Conservation (phyloP, 2,113 vertebrate genomes). For the Tor tambroides region DNA sequence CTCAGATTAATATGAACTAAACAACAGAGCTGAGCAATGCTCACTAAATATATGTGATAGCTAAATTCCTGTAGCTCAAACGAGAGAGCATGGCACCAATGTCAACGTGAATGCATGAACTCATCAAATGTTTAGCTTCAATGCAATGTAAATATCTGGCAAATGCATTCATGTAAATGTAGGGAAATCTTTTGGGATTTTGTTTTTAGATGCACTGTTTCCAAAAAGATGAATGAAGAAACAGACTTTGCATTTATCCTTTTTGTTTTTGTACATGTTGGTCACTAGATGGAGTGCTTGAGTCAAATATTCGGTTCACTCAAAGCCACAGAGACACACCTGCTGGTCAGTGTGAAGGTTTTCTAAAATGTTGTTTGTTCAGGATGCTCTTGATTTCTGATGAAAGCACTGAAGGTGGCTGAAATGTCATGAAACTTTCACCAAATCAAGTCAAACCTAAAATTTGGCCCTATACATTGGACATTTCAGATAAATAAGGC, state of each 20-base stretch:
- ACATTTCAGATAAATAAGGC: too few relatives aligned
- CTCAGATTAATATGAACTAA: too few relatives aligned
- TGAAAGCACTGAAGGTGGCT: neutral
- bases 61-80: too few relatives aligned
- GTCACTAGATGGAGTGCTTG: neutral
- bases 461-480: too few relatives aligned
- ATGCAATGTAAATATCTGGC: too few relatives aligned
- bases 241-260: neutral
- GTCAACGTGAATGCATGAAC: too few relatives aligned
- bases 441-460: neutral
- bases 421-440: neutral
- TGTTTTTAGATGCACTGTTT: neutral
- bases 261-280: neutral
- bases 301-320: neutral
- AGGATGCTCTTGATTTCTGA: too few relatives aligned
- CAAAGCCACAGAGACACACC: neutral
- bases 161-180: too few relatives aligned
- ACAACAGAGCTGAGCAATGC: too few relatives aligned
- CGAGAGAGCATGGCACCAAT: rapidly evolving
- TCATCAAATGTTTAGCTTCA: too few relatives aligned
- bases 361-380: neutral
- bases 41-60: too few relatives aligned
- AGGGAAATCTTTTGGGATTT: neutral
- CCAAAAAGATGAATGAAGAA: neutral
- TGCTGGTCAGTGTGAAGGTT: neutral